A percentile compares a stretch with the other conserved stretches of the same genome.
Evolutionary conservation across 35 echinoderm and acorn worm genomes (phyloP).

Genomic region (Acanthaster planci): DNA sequence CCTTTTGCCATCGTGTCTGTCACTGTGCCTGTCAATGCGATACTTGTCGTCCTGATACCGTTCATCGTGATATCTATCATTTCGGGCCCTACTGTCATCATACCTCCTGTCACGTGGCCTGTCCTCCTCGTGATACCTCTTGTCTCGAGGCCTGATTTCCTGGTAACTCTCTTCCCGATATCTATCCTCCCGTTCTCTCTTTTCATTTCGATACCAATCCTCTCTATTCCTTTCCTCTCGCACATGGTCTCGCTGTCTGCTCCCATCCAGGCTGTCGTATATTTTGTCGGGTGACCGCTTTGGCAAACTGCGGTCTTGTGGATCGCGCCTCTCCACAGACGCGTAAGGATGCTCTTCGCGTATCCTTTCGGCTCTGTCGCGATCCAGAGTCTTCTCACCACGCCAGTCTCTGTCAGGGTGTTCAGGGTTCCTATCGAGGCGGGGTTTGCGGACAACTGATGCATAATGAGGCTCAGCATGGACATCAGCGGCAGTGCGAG

Average conservation of each 20-base stretch:
- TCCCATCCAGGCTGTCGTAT: not conserved
- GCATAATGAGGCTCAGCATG: not conserved
- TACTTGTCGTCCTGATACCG: constrained; percentile 21
- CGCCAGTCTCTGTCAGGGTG: not conserved
- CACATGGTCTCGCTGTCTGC: no score
- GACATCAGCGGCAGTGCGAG: not conserved
- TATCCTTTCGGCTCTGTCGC: not conserved
- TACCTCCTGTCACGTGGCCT: not conserved
- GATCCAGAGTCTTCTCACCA: not conserved
- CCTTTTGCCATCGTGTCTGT: constrained; percentile 25
- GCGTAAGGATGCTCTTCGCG: not conserved
- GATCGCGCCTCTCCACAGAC: not conserved
- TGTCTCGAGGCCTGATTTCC: constrained; percentile 18
- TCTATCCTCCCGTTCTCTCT: constrained; percentile 14
- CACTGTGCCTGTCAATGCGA: not conserved
- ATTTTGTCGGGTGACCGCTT: not conserved
- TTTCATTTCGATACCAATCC: no score
- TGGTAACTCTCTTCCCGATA: constrained; percentile 16
- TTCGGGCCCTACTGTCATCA: constrained; percentile 14
- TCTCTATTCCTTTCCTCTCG: not conserved
- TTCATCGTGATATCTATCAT: constrained; percentile 19
- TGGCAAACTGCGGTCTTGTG: not conserved
- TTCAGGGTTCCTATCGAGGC: not conserved
- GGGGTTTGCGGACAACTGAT: not conserved
- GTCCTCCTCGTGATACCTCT: constrained; percentile 31